phyloP scores from a whole-genome alignment of 1,140 invertebrate species.

The Lepidurus apus region DNA sequence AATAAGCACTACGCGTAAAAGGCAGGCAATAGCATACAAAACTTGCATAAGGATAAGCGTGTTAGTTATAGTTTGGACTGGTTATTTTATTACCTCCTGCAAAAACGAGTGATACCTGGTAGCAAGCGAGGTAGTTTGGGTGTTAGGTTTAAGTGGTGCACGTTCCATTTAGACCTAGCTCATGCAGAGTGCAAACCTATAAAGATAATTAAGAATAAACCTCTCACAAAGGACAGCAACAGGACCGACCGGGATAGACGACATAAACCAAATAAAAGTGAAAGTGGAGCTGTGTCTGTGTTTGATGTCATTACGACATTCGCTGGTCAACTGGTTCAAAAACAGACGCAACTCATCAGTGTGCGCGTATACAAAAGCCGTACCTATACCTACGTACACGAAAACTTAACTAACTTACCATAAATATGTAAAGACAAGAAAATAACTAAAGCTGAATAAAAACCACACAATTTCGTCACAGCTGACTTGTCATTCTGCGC shows the following conservation, averaged over 20 bases:
- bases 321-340: not conserved
- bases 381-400: not conserved
- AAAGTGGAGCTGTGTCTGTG: not conserved
- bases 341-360: not conserved
- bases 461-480: not conserved
- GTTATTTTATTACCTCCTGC: not conserved
- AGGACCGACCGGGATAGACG: no score
- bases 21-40: not conserved
- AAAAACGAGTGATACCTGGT: not conserved
- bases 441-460: slow-evolving; percentile 5
- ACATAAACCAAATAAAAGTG: not conserved
- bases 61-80: not conserved
- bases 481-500: not conserved
- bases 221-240: no score
- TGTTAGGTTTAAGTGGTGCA: slow-evolving; percentile 19
- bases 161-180: slow-evolving; percentile 1
- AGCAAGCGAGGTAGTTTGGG: slow-evolving; percentile 16
- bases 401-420: not conserved
- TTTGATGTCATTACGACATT: not conserved
- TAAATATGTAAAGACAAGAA: slow-evolving; percentile 10
- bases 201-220: not conserved
- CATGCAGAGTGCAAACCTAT: slow-evolving; percentile 21
- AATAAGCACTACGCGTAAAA: not conserved
- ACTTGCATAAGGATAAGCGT: not conserved
- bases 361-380: not conserved